Evolutionary conservation across 2,113 vertebrate genomes (phyloP).

Genomic region (Gymnocephalus cernua): DNA sequence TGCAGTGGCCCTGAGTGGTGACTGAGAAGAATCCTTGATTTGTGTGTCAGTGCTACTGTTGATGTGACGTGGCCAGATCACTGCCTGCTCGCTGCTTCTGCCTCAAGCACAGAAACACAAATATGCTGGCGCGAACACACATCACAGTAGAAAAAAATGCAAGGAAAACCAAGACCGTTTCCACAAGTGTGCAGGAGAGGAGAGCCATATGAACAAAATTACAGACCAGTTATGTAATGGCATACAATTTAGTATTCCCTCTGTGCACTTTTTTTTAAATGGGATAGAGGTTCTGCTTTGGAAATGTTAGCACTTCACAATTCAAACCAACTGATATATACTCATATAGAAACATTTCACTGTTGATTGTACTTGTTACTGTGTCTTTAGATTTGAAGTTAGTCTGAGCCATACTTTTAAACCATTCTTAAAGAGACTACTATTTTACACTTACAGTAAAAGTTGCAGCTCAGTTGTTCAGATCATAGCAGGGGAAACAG

Average conservation of each 20-base stretch:
- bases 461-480: neutral
- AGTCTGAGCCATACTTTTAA: neutral
- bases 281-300: conserved; percentile 17
- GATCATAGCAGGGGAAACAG: neutral
- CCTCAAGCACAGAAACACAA: conserved; percentile 41
- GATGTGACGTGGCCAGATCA: conserved; percentile 57
- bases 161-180: conserved; percentile 63
- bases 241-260: conserved; percentile 65
- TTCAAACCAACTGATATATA: neutral
- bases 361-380: neutral
- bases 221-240: conserved; percentile 70
- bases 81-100: conserved; percentile 37
- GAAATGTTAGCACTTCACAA: conserved; percentile 13
- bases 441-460: neutral
- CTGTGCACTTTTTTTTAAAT: conserved; percentile 44
- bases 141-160: conserved; percentile 25
- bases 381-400: neutral
- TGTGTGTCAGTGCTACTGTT: conserved; percentile 38
- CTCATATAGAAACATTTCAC: neutral
- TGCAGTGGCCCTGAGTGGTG: neutral
- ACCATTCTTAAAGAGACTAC: neutral
- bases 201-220: conserved; percentile 69
- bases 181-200: conserved; percentile 54
- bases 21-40: conserved; percentile 16
- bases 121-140: conserved; percentile 28